A percentile compares a stretch with the other conserved stretches of the same genome.
These are phyloP conservation scores for Vulpes ferrilata DNA, from an alignment of 2,113 vertebrate genomes.

Conservation along the genomic window DNA sequence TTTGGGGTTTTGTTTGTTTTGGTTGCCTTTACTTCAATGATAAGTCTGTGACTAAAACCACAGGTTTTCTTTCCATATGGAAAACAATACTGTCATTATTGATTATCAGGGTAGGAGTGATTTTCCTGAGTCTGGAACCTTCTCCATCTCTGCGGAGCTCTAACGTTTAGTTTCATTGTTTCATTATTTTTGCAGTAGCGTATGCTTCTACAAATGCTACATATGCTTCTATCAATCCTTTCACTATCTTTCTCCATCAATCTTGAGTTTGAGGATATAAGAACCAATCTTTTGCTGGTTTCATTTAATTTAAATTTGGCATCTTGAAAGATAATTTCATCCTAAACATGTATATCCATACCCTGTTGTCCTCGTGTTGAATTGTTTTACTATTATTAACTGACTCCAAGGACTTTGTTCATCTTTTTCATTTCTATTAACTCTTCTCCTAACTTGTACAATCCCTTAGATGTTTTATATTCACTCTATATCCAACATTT, in stretches of 20 bases:
- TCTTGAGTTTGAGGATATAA: not conserved
- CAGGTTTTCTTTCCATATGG: not conserved
- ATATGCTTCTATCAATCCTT: not conserved
- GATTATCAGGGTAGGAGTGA: not conserved
- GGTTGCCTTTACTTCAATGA: not conserved
- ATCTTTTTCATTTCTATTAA: slow-evolving; percentile 58
- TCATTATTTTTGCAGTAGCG: not conserved
- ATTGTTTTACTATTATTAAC: slow-evolving; percentile 46
- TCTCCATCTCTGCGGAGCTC: not conserved
- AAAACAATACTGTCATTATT: not conserved
- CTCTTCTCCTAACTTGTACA: slow-evolving; percentile 30
- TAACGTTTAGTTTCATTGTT: not conserved
- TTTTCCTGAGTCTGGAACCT: not conserved
- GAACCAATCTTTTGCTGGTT: not conserved
- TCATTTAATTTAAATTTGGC: slow-evolving; percentile 57
- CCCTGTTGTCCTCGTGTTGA: slow-evolving; percentile 9
- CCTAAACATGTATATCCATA: not conserved
- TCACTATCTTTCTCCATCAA: not conserved
- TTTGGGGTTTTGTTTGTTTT: no score
- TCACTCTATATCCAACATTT: slow-evolving; percentile 61
- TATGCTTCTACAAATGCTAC: not conserved
- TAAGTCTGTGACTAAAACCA: not conserved
- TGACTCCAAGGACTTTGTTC: slow-evolving; percentile 51
- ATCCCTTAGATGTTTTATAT: slow-evolving; percentile 67
- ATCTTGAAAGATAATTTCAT: slow-evolving; percentile 62